Base-by-base conservation (phyloP, 2,888 invertebrate genomes). In the Phortica magna region DNA sequence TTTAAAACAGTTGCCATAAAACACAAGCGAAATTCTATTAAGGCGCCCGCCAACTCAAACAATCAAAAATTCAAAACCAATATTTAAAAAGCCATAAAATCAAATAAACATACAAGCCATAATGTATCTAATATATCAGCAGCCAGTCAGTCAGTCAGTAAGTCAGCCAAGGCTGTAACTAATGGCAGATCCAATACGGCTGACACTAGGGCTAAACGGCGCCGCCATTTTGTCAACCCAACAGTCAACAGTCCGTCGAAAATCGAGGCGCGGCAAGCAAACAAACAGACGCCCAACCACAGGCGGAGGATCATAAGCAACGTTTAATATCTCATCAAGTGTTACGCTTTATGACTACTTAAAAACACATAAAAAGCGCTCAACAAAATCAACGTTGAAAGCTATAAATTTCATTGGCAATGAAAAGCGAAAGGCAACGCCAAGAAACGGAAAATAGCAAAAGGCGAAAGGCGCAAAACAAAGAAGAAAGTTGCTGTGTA, bases 281-380 rank as follows among this genome's bases (percentile, higher is more conserved):
- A 31, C 31, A 31, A 31, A 31, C 1, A 31, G 3, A 31, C n/a
- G 41, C 39, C 68, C 14, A 5, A n/a, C 7, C n/a, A 17, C 19
- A 12, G 68, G 75, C 14, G 57, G 59, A n/a, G 73, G 61, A 17
- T 61, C 78, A 83, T 87, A 87, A 88, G 85, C 85, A 88, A 79
- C 89, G 84, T 89, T 89, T 89, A 90, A 89, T 90, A 89, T 87
- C 85, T 84, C 90, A 89, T 90, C 89, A 90, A 90, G 90, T 90
- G 90, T 89, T 88, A 82, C 85, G 83, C 84, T 90, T 90, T 90
- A 90, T 85, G 90, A 89, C 90, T 90, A 89, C 90, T 90, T 90
- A 89, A 90, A 90, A 90, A 82, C 83, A 88, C 89, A 88, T 90
- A 90, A 90, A 90, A 85, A 81, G 76, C 83, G 80, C 82, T 79